Evolutionary conservation across 1,140 invertebrate species (phyloP).

Genomic region (Drosophila setifemur): DNA sequence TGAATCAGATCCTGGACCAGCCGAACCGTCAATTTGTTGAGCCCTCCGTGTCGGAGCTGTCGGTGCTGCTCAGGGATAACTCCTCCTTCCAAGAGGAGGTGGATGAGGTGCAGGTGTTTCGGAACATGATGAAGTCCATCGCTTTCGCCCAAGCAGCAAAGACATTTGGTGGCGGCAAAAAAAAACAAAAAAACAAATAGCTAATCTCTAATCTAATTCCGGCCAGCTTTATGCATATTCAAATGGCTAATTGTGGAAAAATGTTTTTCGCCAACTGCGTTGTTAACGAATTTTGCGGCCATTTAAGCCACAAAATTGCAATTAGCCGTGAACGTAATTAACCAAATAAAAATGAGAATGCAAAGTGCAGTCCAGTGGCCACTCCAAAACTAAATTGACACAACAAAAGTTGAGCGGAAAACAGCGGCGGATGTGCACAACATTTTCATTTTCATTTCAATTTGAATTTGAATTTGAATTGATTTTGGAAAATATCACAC

Average conservation of each 20-base stretch:
- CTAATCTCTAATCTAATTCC: no score
- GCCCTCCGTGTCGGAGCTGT: background rate
- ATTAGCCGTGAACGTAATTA: constrained; percentile 58
- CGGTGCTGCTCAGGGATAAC: background rate
- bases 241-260: constrained; percentile 60
- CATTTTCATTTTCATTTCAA: constrained; percentile 24
- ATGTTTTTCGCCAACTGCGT: constrained; percentile 55
- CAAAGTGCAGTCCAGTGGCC: constrained; percentile 3
- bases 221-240: no score
- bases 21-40: no score
- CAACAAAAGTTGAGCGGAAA: background rate
- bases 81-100: no score
- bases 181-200: no score
- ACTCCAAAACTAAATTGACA: background rate
- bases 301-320: constrained; percentile 61
- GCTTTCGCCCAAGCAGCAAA: no score
- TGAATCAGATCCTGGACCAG: background rate
- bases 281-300: constrained; percentile 49
- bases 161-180: no score
- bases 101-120: no score
- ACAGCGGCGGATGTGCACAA: constrained; percentile 20
- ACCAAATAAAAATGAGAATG: constrained; percentile 31
- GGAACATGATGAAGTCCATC: no score
- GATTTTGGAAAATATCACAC: constrained; percentile 28
- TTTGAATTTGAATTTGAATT: constrained; percentile 9